Evolutionary conservation across 2,797 vertebrate genomes (phyloP).

Genomic region (Malurus leucopterus): DNA sequence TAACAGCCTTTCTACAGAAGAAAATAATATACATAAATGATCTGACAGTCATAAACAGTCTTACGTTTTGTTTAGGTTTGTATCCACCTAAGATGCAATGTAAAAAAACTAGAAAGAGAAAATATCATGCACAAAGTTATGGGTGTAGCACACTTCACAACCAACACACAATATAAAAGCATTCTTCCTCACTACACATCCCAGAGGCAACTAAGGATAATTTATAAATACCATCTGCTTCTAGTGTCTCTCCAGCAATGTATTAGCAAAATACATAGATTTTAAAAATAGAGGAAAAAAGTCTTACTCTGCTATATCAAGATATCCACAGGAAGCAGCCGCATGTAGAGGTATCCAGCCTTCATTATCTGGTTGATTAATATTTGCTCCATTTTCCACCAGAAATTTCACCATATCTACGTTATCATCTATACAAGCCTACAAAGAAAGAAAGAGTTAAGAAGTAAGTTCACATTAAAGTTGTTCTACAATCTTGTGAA

Average conservation of each 20-base stretch:
- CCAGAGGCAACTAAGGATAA: neutral
- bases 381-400: constrained; percentile 94
- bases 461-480: constrained; percentile 36
- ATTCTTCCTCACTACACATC: neutral
- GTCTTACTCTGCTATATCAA: constrained; percentile 97
- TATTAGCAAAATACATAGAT: neutral
- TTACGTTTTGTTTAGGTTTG: neutral
- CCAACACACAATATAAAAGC: neutral
- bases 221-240: neutral
- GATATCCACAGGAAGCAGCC: constrained; percentile 96
- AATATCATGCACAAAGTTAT: neutral
- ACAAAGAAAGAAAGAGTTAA: constrained; percentile 64
- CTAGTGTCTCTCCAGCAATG: neutral
- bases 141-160: neutral
- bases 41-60: neutral
- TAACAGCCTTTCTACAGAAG: neutral
- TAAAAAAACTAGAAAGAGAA: neutral
- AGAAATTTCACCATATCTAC: constrained; percentile 99
- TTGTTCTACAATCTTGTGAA: neutral
- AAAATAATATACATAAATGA: neutral
- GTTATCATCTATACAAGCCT: constrained; percentile 99
- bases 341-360: constrained; percentile 99
- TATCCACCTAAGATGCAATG: neutral
- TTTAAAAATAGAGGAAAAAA: constrained; percentile 54
- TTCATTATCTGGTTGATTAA: constrained; percentile 99